A percentile compares a stretch with the other conserved stretches of the same genome.
phyloP scores from a whole-genome alignment of 2,888 invertebrate species.

The Helobdella robusta region DNA sequence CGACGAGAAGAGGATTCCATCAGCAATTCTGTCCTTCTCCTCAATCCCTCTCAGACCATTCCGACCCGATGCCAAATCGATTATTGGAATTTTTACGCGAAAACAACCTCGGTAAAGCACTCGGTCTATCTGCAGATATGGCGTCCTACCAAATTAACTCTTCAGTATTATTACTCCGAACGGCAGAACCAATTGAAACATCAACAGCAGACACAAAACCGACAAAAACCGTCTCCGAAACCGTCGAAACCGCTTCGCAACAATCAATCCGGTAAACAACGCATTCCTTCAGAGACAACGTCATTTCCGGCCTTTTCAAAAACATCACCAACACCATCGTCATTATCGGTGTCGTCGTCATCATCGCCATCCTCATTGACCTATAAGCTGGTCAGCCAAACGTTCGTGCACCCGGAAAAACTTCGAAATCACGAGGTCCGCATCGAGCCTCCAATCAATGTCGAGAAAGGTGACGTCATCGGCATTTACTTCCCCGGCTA shows the following conservation, averaged over 20 bases:
- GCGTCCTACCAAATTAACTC: slow-evolving; percentile 19
- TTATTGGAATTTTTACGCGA: slow-evolving; percentile 32
- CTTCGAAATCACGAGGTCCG: slow-evolving; percentile 30
- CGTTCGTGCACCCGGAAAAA: slow-evolving; percentile 29
- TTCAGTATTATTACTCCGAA: too few relatives aligned
- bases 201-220: too few relatives aligned
- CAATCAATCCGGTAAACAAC: too few relatives aligned
- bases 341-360: too few relatives aligned
- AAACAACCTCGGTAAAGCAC: slow-evolving; percentile 31
- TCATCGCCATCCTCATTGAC: too few relatives aligned
- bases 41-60: slow-evolving; percentile 32
- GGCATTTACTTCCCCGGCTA: slow-evolving; percentile 32
- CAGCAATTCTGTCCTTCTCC: slow-evolving; percentile 30
- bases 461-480: slow-evolving; percentile 30
- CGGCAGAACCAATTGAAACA: too few relatives aligned
- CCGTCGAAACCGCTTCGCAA: too few relatives aligned
- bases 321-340: too few relatives aligned
- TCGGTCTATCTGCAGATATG: slow-evolving; percentile 28
- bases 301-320: too few relatives aligned
- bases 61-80: slow-evolving; percentile 26
- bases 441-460: slow-evolving; percentile 16
- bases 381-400: slow-evolving; percentile 32
- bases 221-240: background rate
- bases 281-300: too few relatives aligned
- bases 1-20: slow-evolving; percentile 27